These are phyloP conservation scores for Reticulitermes speratus DNA, from an alignment of 1,140 invertebrate genomes.

Conservation along the genomic window DNA sequence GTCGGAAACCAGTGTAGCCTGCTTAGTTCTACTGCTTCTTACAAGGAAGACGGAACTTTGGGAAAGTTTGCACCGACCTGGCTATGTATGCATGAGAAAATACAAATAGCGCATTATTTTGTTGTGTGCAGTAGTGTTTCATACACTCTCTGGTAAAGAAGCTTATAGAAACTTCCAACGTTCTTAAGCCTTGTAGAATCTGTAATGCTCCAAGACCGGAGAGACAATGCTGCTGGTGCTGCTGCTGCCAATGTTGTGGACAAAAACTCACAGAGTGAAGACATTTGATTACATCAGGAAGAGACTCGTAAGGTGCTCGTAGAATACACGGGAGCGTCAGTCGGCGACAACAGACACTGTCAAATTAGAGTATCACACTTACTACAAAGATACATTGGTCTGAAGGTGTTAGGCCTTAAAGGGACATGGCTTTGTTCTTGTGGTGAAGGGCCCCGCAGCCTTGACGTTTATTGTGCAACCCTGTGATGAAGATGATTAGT, in stretches of 20 bases:
- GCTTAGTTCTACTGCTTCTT: background rate
- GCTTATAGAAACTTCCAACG: constrained; percentile 4
- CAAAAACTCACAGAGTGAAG: background rate
- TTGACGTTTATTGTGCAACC: no score
- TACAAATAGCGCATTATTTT: constrained; percentile 12
- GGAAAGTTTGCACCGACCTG: background rate
- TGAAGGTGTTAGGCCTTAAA: no score
- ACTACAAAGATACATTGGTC: background rate
- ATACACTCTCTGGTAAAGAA: background rate
- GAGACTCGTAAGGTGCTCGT: background rate
- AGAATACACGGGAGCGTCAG: background rate
- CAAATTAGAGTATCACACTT: background rate
- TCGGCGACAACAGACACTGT: background rate
- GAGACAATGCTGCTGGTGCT: background rate
- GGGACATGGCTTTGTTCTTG: no score
- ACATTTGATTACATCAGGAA: background rate
- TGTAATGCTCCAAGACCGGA: background rate
- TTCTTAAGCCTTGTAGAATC: constrained; percentile 3
- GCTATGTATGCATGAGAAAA: background rate
- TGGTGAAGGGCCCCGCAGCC: no score
- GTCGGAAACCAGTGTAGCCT: background rate
- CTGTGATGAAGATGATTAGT: no score
- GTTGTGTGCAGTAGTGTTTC: background rate
- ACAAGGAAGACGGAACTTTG: background rate
- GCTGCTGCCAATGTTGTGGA: background rate